Conservation (phyloP, 1,140 invertebrate species). For the Sweltsa coloradensis region DNA sequence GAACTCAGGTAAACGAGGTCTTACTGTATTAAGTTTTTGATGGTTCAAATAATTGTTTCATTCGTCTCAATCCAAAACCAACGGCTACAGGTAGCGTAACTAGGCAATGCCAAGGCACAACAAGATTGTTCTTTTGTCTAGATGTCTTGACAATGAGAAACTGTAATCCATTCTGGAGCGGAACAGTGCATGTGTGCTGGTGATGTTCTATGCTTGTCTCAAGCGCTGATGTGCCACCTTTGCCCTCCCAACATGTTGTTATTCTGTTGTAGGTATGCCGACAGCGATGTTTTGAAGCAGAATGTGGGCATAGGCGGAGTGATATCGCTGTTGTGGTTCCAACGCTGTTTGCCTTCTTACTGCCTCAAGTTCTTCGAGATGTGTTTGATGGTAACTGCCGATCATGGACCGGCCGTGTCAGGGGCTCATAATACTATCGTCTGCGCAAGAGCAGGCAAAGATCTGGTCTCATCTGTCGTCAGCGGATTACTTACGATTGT, state of each 20-base stretch:
- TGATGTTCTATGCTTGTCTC: no score
- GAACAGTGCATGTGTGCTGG: no score
- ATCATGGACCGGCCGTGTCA: conserved; percentile 97
- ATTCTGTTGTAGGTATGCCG: conserved; percentile 1
- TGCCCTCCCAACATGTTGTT: conserved; percentile 1
- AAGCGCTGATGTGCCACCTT: no score
- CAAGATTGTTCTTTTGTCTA: no score
- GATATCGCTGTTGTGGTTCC: conserved; percentile 96
- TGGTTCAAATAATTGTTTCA: no score
- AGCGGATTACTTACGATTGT: conserved; percentile 96
- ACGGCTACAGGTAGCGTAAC: no score
- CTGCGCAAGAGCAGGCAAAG: conserved; percentile 96
- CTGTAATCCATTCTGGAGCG: no score
- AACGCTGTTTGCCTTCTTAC: conserved; percentile 83
- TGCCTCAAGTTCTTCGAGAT: conserved; percentile 98
- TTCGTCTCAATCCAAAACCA: no score
- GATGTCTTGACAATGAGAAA: no score
- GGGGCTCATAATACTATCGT: conserved; percentile 99
- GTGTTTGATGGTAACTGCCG: conserved; percentile 98
- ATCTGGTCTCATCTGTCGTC: conserved; percentile 91
- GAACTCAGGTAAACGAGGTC: no score
- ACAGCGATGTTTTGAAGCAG: conserved; percentile 61
- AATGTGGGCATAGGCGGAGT: conserved; percentile 95
- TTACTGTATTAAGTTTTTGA: no score
- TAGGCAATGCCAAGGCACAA: no score